phyloP scores from a whole-genome alignment of 2,113 vertebrate species.

The Fukomys damarensis region DNA sequence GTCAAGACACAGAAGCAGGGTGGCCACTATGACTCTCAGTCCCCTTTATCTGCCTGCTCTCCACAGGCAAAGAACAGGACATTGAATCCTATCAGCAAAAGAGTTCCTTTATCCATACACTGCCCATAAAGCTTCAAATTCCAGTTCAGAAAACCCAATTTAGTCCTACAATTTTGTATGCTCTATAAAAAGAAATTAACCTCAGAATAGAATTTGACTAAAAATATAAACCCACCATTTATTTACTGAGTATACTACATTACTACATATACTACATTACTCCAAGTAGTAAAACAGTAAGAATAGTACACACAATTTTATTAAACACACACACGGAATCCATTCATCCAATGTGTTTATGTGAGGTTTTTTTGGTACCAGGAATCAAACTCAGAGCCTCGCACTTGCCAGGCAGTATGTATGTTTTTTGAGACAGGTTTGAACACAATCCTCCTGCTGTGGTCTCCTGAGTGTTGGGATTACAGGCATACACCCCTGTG shows the following conservation, averaged over 20 bases:
- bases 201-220: background rate
- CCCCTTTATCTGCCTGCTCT: background rate
- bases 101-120: background rate
- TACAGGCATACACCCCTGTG: background rate
- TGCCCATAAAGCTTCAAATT: background rate
- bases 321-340: background rate
- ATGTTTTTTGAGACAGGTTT: background rate
- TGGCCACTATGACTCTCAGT: background rate
- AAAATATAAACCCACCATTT: constrained; percentile 32
- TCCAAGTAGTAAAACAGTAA: background rate
- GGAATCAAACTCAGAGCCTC: too few relatives aligned
- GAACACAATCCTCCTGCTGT: background rate
- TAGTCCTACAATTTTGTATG: background rate
- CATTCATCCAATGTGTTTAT: background rate
- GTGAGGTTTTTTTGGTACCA: too few relatives aligned
- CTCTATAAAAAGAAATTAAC: constrained; percentile 46
- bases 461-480: background rate
- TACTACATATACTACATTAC: background rate
- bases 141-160: constrained; percentile 29
- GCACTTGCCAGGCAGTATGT: too few relatives aligned
- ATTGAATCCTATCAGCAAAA: background rate
- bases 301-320: background rate
- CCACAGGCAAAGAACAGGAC: background rate
- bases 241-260: constrained; percentile 48
- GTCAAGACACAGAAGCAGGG: background rate